Evolutionary conservation across 1,140 invertebrate species (phyloP).

Genomic region (Gryon sp.): DNA sequence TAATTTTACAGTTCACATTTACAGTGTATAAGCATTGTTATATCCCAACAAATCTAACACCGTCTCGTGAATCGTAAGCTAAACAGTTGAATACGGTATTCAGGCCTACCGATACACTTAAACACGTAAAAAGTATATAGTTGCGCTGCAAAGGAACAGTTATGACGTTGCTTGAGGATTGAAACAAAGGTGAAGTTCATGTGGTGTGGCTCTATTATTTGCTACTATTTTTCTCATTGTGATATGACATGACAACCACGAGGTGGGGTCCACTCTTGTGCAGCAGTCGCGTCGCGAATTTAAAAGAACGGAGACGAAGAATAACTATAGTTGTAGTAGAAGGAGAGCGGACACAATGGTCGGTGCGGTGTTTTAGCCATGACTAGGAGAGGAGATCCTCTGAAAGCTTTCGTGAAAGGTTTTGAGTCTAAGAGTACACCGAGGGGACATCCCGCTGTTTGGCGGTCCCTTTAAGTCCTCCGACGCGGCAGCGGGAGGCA

Average conservation of each 20-base stretch:
- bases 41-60: no score
- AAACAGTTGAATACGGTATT: no score
- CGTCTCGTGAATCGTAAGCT: no score
- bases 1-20: no score
- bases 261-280: slow-evolving; percentile 38
- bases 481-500: slow-evolving; percentile 76
- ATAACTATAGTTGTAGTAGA: no score
- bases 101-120: no score
- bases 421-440: slow-evolving; percentile 53
- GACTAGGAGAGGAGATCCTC: slow-evolving; percentile 39
- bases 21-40: no score
- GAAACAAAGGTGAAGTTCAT: slow-evolving; percentile 28
- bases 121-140: no score
- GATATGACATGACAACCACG: slow-evolving; percentile 58
- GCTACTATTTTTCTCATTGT: slow-evolving; percentile 34
- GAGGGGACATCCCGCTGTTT: slow-evolving; percentile 76
- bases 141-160: no score
- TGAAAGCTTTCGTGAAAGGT: slow-evolving; percentile 58
- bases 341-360: slow-evolving; percentile 58
- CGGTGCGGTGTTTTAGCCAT: slow-evolving; percentile 41
- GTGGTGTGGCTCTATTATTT: slow-evolving; percentile 27
- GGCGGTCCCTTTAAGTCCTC: slow-evolving; percentile 75
- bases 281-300: slow-evolving; percentile 42
- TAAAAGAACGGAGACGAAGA: no score
- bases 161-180: slow-evolving; percentile 2